Conservation (phyloP, 1,140 invertebrate species). For the Lamellibrachia luymesi region DNA sequence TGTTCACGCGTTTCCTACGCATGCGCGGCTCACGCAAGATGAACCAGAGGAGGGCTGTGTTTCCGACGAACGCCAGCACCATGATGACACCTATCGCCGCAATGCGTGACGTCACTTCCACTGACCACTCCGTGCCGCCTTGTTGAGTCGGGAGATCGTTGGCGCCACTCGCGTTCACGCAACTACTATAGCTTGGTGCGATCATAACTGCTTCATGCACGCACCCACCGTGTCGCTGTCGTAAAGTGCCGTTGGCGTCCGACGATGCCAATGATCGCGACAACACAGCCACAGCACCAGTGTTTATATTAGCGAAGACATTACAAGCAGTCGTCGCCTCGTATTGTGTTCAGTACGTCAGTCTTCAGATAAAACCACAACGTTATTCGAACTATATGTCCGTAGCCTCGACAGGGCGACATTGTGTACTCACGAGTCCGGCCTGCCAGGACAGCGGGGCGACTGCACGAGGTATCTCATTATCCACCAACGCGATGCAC, state of each 20-base stretch:
- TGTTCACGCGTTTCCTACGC: constrained; percentile 43
- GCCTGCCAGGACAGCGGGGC: not conserved
- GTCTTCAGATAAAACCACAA: not conserved
- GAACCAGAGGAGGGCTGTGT: constrained; percentile 42
- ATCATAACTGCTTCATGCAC: not conserved
- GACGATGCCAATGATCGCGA: not conserved
- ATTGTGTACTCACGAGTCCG: not conserved
- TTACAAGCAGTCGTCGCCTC: not conserved
- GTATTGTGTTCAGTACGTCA: not conserved
- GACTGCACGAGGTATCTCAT: not conserved
- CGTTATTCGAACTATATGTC: not conserved
- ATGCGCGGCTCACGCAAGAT: constrained; percentile 37
- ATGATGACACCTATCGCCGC: constrained; percentile 23
- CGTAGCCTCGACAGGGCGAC: not conserved
- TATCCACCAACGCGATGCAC: not conserved
- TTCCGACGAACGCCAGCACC: constrained; percentile 38
- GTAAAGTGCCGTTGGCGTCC: not conserved
- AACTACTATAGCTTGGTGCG: not conserved
- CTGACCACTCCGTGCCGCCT: constrained; percentile 2
- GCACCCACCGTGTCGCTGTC: not conserved
- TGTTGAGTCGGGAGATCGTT: not conserved
- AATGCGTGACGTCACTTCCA: constrained; percentile 18
- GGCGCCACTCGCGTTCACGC: not conserved
- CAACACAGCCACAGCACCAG: not conserved
- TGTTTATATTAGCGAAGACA: not conserved